These are phyloP conservation scores for Prosapia bicincta DNA, from an alignment of 2,888 invertebrate genomes.

Conservation along the genomic window DNA sequence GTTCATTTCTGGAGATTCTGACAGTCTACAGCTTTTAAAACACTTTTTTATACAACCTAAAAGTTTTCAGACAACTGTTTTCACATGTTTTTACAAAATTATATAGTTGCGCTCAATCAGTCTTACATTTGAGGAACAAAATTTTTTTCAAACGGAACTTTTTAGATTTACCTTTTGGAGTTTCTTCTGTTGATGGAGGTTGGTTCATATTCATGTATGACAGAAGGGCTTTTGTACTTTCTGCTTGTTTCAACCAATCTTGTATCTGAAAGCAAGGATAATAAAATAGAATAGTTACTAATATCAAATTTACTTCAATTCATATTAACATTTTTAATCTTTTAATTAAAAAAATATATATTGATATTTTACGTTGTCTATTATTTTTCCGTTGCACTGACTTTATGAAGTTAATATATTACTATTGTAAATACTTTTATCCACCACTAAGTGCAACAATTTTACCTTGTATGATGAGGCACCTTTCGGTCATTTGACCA, in stretches of 20 bases:
- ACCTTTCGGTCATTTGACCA: too few species aligned
- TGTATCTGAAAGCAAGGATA: conserved; percentile 47
- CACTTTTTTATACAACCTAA: too few species aligned
- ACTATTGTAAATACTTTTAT: too few species aligned
- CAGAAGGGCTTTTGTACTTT: conserved; percentile 54
- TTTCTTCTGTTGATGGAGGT: not conserved
- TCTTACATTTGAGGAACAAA: conserved; percentile 15
- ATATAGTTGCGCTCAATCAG: not conserved
- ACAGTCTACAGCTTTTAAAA: too few species aligned
- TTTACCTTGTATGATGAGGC: too few species aligned
- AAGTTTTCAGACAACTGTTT: not conserved
- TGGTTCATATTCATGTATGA: conserved; percentile 40
- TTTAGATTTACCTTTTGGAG: conserved; percentile 14
- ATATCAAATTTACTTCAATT: too few species aligned
- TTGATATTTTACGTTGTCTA: too few species aligned
- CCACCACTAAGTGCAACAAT: too few species aligned
- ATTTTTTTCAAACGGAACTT: conserved; percentile 12
- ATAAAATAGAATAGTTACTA: not conserved
- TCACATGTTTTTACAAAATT: not conserved
- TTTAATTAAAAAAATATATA: too few species aligned
- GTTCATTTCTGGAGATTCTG: not conserved
- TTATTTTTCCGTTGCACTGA: too few species aligned
- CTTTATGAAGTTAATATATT: too few species aligned
- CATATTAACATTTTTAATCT: too few species aligned
- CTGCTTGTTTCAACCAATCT: conserved; percentile 57